Evolutionary conservation across 2,113 vertebrate genomes (phyloP).

Genomic region (Parotia lawesii): DNA sequence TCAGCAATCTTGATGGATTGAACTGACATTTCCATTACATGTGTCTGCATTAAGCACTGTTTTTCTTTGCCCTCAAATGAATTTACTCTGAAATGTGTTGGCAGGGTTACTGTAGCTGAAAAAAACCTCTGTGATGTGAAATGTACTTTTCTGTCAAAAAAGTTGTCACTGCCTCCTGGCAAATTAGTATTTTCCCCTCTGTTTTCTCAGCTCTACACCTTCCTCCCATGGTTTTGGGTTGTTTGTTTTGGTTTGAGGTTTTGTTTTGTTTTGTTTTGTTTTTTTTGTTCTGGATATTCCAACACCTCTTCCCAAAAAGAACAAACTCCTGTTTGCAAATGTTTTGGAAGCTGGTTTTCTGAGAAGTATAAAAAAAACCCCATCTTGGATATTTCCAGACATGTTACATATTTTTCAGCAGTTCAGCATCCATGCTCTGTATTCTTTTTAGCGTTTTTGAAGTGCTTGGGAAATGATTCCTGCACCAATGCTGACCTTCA

Average conservation of each 20-base stretch:
- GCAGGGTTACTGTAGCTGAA: conserved; percentile 69
- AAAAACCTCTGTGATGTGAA: conserved; percentile 44
- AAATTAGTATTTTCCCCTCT: conserved; percentile 39
- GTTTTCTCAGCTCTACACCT: conserved; percentile 21
- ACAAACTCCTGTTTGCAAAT: conserved; percentile 3
- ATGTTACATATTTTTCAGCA: neutral
- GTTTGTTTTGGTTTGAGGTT: neutral
- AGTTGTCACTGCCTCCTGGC: conserved; percentile 44
- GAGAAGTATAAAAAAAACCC: neutral
- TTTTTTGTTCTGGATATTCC: neutral
- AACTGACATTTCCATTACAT: conserved; percentile 79
- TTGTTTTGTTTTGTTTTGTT: neutral
- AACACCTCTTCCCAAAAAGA: conserved; percentile 4
- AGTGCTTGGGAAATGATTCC: neutral
- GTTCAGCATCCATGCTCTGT: neutral
- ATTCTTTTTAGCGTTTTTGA: neutral
- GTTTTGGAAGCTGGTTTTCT: neutral
- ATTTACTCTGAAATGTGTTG: conserved; percentile 77
- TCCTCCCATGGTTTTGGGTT: neutral
- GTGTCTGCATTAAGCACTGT: conserved; percentile 72
- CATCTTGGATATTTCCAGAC: neutral
- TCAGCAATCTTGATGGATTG: conserved; percentile 73
- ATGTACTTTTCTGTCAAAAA: conserved; percentile 64
- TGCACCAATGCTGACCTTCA: neutral
- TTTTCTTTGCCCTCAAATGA: conserved; percentile 77